Base-by-base conservation (phyloP, 2,888 invertebrate species). In the Chrysodeixis includens region DNA sequence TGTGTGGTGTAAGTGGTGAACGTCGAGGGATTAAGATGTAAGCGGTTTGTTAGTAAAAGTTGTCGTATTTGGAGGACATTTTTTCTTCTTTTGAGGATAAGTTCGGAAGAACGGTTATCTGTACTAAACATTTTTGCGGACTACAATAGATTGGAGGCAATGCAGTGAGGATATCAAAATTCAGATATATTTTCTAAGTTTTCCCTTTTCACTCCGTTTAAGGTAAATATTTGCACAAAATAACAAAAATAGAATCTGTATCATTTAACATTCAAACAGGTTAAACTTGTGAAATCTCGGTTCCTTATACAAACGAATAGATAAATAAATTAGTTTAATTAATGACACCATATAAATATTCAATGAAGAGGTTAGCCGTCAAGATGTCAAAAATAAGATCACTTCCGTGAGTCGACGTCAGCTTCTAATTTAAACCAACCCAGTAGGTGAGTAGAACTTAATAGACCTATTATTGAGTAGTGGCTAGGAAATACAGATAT, bases 401-500 rank as follows among this genome's bases (percentile, higher is more conserved):
- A n/a, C 30, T n/a, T 9, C n/a, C 30, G 26, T 7, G 26, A 18
- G 26, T 26, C 49, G 62, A 54, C 61, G 35, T 20, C 35, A 62
- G 62, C 60, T 66, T 67, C 6, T 69, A 61, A 10, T 30, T 78
- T 66, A 71, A 5, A 62, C 69, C 71, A 74, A 30, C 35, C 62
- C 64, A 64, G 57, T 16, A 70, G 55, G 57, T 59, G 22, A 30
- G 16, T 44, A 75, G 71, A 74, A 79, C 76, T 81, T 84, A 84
- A 84, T 83, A 83, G 83, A 81, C 73, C 83, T 77, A 85, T 79
- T 78, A 78, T 83, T 74, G 82, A 81, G 69, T 70, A 54, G 73
- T 69, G 51, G 51, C 76, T 79, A 84, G 81, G 81, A 85, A 85
- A 81, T 79, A 77, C 71, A 78, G 71, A 81, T 77, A 77, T 79